Conservation (phyloP, 1,140 invertebrate genomes). For the Leptopilina clavipes region DNA sequence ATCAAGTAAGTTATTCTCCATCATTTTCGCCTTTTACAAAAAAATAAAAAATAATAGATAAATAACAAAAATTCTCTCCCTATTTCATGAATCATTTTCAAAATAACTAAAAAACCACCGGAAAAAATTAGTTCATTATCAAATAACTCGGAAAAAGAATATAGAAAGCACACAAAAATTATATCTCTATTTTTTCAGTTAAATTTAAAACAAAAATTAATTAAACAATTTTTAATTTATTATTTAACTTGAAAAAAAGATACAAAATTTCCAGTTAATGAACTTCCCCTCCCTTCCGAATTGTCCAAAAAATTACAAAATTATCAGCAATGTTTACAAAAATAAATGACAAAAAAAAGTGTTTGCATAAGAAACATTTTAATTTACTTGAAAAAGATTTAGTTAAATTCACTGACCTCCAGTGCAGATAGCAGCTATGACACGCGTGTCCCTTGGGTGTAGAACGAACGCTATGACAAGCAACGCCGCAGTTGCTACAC, state of each 20-base stretch:
- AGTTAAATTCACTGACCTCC: conserved; percentile 79
- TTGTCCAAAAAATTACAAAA: too few species aligned
- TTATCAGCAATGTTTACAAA: not conserved
- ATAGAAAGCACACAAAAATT: too few species aligned
- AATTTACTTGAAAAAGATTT: conserved; percentile 45
- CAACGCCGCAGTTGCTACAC: conserved; percentile 87
- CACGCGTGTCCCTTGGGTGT: conserved; percentile 86
- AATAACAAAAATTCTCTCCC: not conserved
- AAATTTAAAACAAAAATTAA: too few species aligned
- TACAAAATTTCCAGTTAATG: too few species aligned
- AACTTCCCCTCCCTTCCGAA: too few species aligned
- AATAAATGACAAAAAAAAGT: not conserved
- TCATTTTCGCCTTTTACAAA: not conserved
- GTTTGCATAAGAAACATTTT: not conserved
- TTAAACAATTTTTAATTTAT: too few species aligned
- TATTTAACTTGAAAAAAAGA: too few species aligned
- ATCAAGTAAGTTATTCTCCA: conserved; percentile 39
- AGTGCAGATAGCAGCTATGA: conserved; percentile 86
- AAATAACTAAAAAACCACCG: conserved; percentile 39
- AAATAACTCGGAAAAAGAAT: too few species aligned
- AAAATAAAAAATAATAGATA: conserved; percentile 7
- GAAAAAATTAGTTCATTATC: too few species aligned
- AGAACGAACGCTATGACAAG: conserved; percentile 82
- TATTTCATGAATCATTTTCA: conserved; percentile 33
- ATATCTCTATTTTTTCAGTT: too few species aligned